Evolutionary conservation across 2,888 invertebrate genomes (phyloP).

Genomic region (Phortica magna): DNA sequence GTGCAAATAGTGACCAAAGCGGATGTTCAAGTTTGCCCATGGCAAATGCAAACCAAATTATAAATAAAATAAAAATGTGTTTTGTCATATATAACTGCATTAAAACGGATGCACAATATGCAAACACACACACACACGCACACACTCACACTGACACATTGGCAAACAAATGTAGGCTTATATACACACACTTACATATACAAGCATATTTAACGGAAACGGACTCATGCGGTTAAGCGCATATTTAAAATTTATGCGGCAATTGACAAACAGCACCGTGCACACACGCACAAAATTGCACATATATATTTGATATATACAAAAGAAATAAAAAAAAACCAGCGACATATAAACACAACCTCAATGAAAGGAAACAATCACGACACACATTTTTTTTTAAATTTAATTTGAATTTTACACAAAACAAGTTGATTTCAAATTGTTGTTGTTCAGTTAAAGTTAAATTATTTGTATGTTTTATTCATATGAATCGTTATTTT

Average conservation of each 20-base stretch:
- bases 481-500: background rate
- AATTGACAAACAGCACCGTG: background rate
- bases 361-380: constrained; percentile 10
- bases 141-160: background rate
- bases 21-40: constrained; percentile 16
- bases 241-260: constrained; percentile 7
- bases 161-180: too few species aligned
- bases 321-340: background rate
- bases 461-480: background rate
- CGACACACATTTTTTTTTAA: background rate
- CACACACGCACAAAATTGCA: background rate
- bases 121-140: background rate
- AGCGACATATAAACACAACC: background rate
- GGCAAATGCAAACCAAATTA: background rate
- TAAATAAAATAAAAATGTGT: constrained; percentile 5
- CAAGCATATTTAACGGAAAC: background rate
- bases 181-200: background rate
- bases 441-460: background rate
- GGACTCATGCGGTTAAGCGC: constrained; percentile 4
- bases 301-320: background rate
- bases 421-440: background rate
- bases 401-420: constrained; percentile 15
- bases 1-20: background rate
- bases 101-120: constrained; percentile 14
- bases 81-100: background rate